A percentile compares a stretch with the other conserved stretches of the same genome.
Evolutionary conservation across 2,888 invertebrate genomes (phyloP).

Genomic region (Heteromyza rotundicornis): DNA sequence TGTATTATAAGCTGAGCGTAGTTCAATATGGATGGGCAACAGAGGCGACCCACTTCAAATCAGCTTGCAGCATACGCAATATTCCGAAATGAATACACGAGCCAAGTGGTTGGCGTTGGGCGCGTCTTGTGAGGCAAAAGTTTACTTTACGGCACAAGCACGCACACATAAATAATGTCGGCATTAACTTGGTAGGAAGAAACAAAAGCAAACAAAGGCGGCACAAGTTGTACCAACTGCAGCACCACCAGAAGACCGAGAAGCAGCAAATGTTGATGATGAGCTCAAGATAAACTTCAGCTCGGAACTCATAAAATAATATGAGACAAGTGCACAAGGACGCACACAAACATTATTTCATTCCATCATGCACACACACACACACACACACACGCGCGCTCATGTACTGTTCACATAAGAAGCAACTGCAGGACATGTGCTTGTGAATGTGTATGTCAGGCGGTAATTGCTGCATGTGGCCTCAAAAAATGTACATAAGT

Average conservation of each 20-base stretch:
- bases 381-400: not conserved
- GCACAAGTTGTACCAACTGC: not conserved
- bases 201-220: not conserved
- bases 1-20: not conserved
- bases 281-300: constrained; percentile 6
- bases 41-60: too few species aligned
- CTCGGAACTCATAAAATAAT: not conserved
- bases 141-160: not conserved
- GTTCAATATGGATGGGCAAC: too few species aligned
- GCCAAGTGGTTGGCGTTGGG: too few species aligned
- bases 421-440: not conserved
- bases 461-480: not conserved
- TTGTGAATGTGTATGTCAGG: not conserved
- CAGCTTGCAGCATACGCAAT: too few species aligned
- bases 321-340: not conserved
- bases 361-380: not conserved
- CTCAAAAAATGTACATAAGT: not conserved
- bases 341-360: not conserved
- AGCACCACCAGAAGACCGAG: too few species aligned
- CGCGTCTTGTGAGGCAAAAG: too few species aligned
- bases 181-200: not conserved
- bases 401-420: not conserved
- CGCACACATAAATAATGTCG: not conserved
- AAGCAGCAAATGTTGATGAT: not conserved
- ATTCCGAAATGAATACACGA: too few species aligned